phyloP scores from a whole-genome alignment of 2,113 vertebrate genomes.

The Tichodroma muraria region DNA sequence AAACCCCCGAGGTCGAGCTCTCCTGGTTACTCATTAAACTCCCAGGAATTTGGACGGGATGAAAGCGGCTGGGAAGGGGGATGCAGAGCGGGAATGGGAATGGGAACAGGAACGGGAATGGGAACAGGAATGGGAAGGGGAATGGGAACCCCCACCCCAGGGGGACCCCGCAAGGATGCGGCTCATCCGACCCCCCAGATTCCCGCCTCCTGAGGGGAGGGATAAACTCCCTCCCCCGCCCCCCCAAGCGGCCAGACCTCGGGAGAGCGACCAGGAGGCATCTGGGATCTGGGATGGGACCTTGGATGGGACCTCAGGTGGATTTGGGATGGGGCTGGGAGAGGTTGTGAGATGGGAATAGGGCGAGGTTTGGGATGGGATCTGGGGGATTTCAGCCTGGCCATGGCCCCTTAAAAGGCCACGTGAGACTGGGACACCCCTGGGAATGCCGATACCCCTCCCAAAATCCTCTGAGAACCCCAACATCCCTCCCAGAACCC shows the following conservation, averaged over 20 bases:
- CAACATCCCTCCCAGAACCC: rapidly evolving
- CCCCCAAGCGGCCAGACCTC: rapidly evolving
- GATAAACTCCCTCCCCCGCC: too few species aligned
- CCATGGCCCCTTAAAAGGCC: neutral
- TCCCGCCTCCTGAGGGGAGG: neutral
- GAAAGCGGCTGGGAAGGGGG: neutral
- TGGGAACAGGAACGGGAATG: too few species aligned
- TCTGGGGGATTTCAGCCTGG: neutral
- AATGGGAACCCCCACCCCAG: rapidly evolving
- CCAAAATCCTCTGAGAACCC: too few species aligned
- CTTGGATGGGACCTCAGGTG: neutral
- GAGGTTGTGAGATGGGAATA: too few species aligned
- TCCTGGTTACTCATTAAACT: constrained; percentile 30
- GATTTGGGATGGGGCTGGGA: too few species aligned
- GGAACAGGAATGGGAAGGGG: too few species aligned
- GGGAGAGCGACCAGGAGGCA: neutral
- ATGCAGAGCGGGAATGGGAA: neutral
- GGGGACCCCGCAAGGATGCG: rapidly evolving
- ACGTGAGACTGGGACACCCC: rapidly evolving
- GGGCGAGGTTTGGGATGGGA: neutral
- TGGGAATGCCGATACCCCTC: rapidly evolving
- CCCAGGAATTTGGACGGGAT: neutral
- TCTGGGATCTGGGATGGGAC: neutral
- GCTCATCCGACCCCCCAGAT: rapidly evolving
- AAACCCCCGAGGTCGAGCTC: neutral